Base-by-base conservation (phyloP, 1,140 invertebrate genomes). In the Drosophila sturtevanti region DNA sequence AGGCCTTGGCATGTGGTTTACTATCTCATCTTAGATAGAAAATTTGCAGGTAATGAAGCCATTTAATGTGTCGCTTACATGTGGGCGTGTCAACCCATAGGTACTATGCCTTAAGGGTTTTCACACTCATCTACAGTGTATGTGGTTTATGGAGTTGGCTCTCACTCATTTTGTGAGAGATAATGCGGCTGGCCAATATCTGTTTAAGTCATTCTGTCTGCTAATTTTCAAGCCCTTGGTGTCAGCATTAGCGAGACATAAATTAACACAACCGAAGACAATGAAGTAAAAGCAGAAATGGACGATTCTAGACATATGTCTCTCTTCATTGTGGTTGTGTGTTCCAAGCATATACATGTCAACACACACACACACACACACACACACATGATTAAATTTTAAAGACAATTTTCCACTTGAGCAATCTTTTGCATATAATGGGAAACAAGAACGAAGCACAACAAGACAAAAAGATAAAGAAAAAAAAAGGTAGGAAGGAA, bases 401-500 rank as follows among this genome's bases (percentile, higher is more conserved):
- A 64, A 77, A 77, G 73, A 77, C 74, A 77, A 77, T 77, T 77
- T 77, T 77, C 74, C 73, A 58, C 59, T 38, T 69, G 67, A 65
- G 55, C 55, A 61, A 48, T 37, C 71, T 56, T 48, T 18, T 52
- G 64, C 37, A n/a, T 14, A 44, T 9, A 9, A 44, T 24, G 9
- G 41, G 41, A 44, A 5, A 21, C 41, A 31, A 31, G 27, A 4
- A 2, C 4, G 7, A 4, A 31, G 3, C 5, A 48, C 41, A 21
- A 44, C 55, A 52, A 51, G 7, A 22, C 35, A 56, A 44, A 2
- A 52, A 41, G 55, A 54, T 31, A 22, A 58, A 37, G 16, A 9
- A 10, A 34, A 4, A 10, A 7, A 4, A 1, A 9, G 4, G 22
- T 2, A 24, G 22, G 35, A 22, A 6, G 27, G 14, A 18, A 48